phyloP scores from a whole-genome alignment of 2,113 vertebrate species.

The Grallaria varia region DNA sequence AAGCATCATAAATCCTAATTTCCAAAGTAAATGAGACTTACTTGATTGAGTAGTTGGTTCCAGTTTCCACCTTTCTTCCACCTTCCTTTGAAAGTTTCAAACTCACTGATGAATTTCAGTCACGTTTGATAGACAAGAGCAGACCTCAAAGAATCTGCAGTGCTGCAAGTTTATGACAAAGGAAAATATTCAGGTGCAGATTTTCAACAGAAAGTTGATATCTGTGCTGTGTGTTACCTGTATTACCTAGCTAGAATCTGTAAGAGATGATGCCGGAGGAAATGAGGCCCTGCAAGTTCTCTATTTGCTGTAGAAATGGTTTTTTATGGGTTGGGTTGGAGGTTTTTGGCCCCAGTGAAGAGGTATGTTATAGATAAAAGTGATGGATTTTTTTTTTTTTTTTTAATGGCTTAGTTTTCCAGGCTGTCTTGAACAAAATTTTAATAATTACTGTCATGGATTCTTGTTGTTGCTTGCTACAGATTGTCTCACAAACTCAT shows the following conservation, averaged over 20 bases:
- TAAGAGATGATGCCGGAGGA: not conserved
- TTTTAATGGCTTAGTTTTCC: not conserved
- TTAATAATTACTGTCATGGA: not conserved
- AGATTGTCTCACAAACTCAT: not conserved
- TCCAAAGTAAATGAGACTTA: not conserved
- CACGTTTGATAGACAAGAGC: rapidly evolving
- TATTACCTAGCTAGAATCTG: not conserved
- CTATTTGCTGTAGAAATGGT: not conserved
- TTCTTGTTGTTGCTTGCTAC: not conserved
- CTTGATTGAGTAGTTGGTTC: not conserved
- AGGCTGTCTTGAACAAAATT: not conserved
- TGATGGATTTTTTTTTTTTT: not conserved
- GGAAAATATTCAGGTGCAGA: not conserved
- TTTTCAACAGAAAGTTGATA: not conserved
- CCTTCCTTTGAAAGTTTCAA: not conserved
- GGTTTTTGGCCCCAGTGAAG: not conserved
- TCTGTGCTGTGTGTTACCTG: rapidly evolving
- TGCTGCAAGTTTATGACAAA: not conserved
- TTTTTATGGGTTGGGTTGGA: too few relatives aligned
- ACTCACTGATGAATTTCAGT: not conserved
- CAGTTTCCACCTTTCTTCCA: not conserved
- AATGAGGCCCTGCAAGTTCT: not conserved
- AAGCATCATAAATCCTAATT: not conserved
- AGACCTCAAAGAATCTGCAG: not conserved
- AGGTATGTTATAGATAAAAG: not conserved